Conservation (phyloP, 2,797 vertebrate species). For the Stomatorhinus walkeri region DNA sequence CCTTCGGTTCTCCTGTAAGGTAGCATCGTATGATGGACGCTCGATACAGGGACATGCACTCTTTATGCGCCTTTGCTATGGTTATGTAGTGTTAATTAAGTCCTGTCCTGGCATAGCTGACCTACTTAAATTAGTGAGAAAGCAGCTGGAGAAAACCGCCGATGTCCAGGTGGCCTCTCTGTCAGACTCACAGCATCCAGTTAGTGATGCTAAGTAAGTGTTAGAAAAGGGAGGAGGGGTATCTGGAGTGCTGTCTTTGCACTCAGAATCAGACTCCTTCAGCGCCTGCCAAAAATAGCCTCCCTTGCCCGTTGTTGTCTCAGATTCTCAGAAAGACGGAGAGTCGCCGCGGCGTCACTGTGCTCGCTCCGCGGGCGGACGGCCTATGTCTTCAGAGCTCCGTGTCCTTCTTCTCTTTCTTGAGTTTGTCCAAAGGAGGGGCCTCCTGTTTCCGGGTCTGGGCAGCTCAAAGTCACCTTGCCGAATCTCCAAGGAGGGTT, state of each 20-base stretch:
- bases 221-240: background rate
- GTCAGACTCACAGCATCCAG: background rate
- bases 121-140: background rate
- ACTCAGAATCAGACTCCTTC: constrained; percentile 8
- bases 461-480: constrained; percentile 9
- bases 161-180: constrained; percentile 8
- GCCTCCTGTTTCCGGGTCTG: background rate
- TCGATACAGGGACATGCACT: background rate
- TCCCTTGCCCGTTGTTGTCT: constrained; percentile 6
- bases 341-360: background rate
- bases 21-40: background rate
- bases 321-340: constrained; percentile 7
- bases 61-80: background rate
- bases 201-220: constrained; percentile 1
- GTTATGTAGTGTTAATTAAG: constrained; percentile 8
- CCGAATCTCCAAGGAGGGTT: background rate
- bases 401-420: background rate
- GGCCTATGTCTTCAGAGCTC: background rate
- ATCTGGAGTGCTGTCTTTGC: background rate
- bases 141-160: background rate
- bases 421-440: background rate
- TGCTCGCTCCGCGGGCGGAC: background rate
- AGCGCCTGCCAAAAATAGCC: constrained; percentile 9
- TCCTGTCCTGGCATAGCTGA: constrained; percentile 1
- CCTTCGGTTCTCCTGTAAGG: background rate